These are phyloP conservation scores for Hucho hucho DNA, from an alignment of 2,113 vertebrate species.

Conservation along the genomic window DNA sequence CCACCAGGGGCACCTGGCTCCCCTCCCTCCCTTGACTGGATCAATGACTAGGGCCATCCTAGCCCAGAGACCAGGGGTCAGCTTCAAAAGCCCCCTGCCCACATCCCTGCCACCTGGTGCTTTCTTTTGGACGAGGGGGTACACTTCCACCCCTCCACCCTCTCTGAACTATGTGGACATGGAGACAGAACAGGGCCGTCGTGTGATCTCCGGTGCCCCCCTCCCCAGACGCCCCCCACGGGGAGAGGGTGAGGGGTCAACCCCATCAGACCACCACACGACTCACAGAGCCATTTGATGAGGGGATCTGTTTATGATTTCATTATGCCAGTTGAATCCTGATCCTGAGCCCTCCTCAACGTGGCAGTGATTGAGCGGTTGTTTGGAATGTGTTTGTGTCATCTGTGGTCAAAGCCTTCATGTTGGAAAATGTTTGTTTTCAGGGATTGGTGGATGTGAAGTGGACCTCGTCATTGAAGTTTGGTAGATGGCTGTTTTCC, in stretches of 20 bases:
- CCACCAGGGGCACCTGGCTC: constrained; percentile 58
- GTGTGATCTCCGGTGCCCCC: constrained; percentile 54
- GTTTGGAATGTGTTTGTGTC: constrained; percentile 9
- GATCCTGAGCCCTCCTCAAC: constrained; percentile 2
- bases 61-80: constrained; percentile 64
- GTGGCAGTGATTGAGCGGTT: constrained; percentile 4
- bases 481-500: neutral
- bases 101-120: constrained; percentile 67
- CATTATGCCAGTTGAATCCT: constrained; percentile 32
- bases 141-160: constrained; percentile 31
- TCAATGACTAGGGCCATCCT: constrained; percentile 58
- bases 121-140: constrained; percentile 49
- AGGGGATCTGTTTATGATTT: constrained; percentile 62
- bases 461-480: neutral
- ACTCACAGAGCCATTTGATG: constrained; percentile 50
- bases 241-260: constrained; percentile 63
- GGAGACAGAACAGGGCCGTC: constrained; percentile 48
- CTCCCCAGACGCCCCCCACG: constrained; percentile 45
- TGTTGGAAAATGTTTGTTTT: neutral
- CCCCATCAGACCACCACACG: constrained; percentile 42
- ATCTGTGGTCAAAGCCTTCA: neutral
- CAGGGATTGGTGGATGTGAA: neutral
- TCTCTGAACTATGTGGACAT: constrained; percentile 51
- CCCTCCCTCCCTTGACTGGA: constrained; percentile 60
- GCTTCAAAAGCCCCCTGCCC: constrained; percentile 73